A percentile compares a stretch with the other conserved stretches of the same genome.
phyloP scores from a whole-genome alignment of 2,113 vertebrate genomes.

The Coturnix japonica region DNA sequence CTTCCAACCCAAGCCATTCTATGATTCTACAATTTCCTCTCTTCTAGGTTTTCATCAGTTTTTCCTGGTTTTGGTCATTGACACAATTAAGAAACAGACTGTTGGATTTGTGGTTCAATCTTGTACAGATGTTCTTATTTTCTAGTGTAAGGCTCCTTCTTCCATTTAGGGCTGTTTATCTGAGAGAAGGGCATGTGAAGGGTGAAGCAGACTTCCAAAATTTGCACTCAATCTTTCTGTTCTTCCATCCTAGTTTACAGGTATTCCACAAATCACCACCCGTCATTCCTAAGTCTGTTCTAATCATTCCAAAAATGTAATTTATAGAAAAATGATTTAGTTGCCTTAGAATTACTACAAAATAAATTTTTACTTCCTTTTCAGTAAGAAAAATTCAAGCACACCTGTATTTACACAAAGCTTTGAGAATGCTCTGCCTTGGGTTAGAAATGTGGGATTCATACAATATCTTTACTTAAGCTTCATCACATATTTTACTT shows the following conservation, averaged over 20 bases:
- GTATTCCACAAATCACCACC: neutral
- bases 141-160: neutral
- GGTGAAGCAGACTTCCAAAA: neutral
- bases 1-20: too few relatives aligned
- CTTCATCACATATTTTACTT: neutral
- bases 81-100: neutral
- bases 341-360: neutral
- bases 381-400: neutral
- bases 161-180: neutral
- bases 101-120: neutral
- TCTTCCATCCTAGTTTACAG: neutral
- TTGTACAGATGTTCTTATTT: neutral
- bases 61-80: neutral
- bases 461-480: neutral
- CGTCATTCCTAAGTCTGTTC: neutral
- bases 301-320: neutral
- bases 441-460: neutral
- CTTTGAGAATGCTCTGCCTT: neutral
- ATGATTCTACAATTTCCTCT: neutral
- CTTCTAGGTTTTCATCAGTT: neutral
- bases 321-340: neutral
- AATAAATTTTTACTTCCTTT: neutral
- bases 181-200: neutral
- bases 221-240: neutral
- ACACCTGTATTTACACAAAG: neutral